Base-by-base conservation (phyloP, 2,113 vertebrate genomes). In the Chamaetylas fuelleborni region DNA sequence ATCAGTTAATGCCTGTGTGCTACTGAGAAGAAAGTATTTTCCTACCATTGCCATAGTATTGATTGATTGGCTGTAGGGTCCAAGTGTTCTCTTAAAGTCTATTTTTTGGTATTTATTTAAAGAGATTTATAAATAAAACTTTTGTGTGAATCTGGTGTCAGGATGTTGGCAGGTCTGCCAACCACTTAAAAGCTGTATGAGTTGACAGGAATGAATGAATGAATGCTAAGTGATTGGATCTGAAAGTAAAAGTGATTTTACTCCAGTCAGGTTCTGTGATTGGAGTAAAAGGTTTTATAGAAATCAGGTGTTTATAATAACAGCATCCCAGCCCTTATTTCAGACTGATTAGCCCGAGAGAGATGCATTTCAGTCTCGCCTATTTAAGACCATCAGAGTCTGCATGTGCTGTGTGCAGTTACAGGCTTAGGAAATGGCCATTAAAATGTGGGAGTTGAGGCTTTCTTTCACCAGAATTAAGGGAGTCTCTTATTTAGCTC, bases 151-250 rank as follows among this genome's bases (percentile, higher is more conserved):
- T 81, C n/a, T 91, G 54, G 33, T 58, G 26, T n/a, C 69, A 73
- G 66, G 89, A 65, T 70, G 36, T 40, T 92, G 74, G 76, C 87
- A 53, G 47, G 18, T 65, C 66, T 91, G 91, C 50, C 38, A 45
- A 14, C 48, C 54, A 43, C 61, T 72, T 71, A 26, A 81, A 62
- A 64, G 36, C 40, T 85, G 23, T 33, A 43, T 28, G 54, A 47
- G 70, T 22, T 89, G 81, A 69, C 58, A 53, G 58, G 54, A 57
- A 42, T 47, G 31, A 84, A 34, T 54, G 40, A 80, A 29, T 28
- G 24, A 38, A 33, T 34, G 25, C 62, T 85, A 64, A 48, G 26
- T 65, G 43, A 40, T 18, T n/a, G 2, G 45, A 78, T 78, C 60
- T 62, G n/a, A 48, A 81, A 65, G 58, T 70, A 36, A 40, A 82